phyloP scores from a whole-genome alignment of 2,797 vertebrate species.

The Rachycentron canadum region DNA sequence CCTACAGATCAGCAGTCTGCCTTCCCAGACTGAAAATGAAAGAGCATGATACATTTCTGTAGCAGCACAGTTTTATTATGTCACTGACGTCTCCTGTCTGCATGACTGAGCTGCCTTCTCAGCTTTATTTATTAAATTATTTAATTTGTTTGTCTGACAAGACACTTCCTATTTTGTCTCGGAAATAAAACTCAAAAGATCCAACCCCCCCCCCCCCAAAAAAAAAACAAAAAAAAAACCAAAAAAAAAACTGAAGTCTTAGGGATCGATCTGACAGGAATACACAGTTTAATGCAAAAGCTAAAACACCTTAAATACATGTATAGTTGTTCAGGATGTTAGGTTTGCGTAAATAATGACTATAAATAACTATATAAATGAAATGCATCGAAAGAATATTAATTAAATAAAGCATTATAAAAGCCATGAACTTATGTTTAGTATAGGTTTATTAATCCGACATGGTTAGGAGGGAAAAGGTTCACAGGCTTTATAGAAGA shows the following conservation, averaged over 20 bases:
- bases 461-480: not conserved
- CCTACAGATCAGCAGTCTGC: conserved; percentile 23
- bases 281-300: no score
- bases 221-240: no score
- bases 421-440: not conserved
- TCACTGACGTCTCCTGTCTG: conserved; percentile 23
- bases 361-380: no score
- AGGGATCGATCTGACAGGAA: no score
- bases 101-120: conserved; percentile 14
- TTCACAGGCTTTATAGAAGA: not conserved
- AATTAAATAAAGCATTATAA: not conserved
- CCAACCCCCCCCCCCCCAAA: no score
- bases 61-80: conserved; percentile 21
- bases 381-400: conserved; percentile 5
- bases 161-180: not conserved
- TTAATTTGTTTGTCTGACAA: conserved; percentile 23
- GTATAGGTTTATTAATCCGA: not conserved
- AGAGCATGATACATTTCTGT: conserved; percentile 19
- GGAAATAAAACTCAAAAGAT: not conserved
- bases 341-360: no score
- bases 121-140: conserved; percentile 15
- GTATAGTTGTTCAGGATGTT: no score
- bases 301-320: no score
- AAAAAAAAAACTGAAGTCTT: no score
- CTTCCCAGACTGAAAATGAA: conserved; percentile 37